Percentiles rank a stretch among this genome's conserved stretches.
Conservation (phyloP, 2,113 vertebrate species). For the Platichthys stellatus region DNA sequence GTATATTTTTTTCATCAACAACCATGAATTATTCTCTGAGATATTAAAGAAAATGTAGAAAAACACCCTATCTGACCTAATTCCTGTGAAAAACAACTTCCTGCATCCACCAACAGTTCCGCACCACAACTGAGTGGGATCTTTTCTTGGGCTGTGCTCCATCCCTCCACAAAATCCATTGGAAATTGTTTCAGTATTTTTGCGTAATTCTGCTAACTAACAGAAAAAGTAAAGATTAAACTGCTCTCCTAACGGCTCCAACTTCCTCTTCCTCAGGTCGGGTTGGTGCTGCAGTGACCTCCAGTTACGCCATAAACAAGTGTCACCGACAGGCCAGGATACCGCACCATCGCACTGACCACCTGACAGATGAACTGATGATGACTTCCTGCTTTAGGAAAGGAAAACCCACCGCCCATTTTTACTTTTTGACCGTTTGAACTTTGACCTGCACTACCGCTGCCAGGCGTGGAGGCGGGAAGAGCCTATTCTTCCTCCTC, state of each 20-base stretch:
- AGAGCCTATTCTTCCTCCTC: constrained; percentile 54
- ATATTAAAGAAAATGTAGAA: too few relatives aligned
- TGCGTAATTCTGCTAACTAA: too few relatives aligned
- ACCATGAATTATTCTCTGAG: too few relatives aligned
- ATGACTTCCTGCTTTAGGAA: constrained; percentile 79
- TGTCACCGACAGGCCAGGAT: constrained; percentile 75
- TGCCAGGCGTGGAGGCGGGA: constrained; percentile 71
- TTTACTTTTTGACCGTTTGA: constrained; percentile 80
- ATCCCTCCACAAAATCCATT: too few relatives aligned
- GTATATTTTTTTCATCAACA: too few relatives aligned
- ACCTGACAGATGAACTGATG: constrained; percentile 73
- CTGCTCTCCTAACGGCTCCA: neutral
- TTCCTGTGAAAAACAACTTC: too few relatives aligned
- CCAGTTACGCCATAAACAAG: constrained; percentile 31
- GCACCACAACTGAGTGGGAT: too few relatives aligned
- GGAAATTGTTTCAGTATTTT: too few relatives aligned
- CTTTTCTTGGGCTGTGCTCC: too few relatives aligned
- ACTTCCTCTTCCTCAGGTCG: constrained; percentile 82
- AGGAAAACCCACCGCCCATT: constrained; percentile 74
- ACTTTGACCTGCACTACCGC: constrained; percentile 84
- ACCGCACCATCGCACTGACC: constrained; percentile 74
- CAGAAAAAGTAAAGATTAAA: neutral
- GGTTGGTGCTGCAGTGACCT: constrained; percentile 95
- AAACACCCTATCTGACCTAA: too few relatives aligned
- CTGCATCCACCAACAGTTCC: too few relatives aligned